A percentile compares a stretch with the other conserved stretches of the same genome.
phyloP scores from a whole-genome alignment of 2,888 invertebrate species.

The Ptychoptera albimana region DNA sequence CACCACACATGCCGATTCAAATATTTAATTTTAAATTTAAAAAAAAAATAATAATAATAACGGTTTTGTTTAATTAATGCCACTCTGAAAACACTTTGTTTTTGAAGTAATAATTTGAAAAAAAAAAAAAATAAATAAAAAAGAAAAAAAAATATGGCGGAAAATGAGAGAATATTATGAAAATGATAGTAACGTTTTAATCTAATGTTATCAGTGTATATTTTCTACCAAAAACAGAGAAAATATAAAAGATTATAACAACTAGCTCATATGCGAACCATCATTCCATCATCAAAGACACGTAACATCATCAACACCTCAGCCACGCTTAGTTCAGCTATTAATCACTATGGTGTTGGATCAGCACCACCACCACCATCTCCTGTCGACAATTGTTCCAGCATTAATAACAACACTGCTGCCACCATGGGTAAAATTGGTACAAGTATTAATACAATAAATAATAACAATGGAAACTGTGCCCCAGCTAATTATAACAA shows the following conservation, averaged over 20 bases:
- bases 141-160: too few relatives aligned
- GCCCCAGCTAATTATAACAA: not conserved
- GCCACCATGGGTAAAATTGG: too few relatives aligned
- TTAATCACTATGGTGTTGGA: constrained; percentile 4
- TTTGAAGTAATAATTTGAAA: too few relatives aligned
- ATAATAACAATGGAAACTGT: not conserved
- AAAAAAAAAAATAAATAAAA: too few relatives aligned
- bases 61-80: too few relatives aligned
- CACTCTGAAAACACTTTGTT: too few relatives aligned
- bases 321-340: constrained; percentile 2
- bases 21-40: too few relatives aligned
- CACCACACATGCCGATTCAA: too few relatives aligned
- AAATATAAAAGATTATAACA: constrained; percentile 15
- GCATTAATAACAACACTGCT: not conserved
- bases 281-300: constrained; percentile 10
- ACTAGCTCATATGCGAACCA: constrained; percentile 15
- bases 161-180: too few relatives aligned
- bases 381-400: not conserved
- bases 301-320: constrained; percentile 4
- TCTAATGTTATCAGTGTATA: too few relatives aligned
- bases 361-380: constrained; percentile 1
- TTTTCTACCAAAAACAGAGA: constrained; percentile 9
- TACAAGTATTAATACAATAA: not conserved
- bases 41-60: too few relatives aligned
- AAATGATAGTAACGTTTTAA: too few relatives aligned